Conservation (phyloP, 2,797 vertebrate species). For the Threskiornis aethiopicus region DNA sequence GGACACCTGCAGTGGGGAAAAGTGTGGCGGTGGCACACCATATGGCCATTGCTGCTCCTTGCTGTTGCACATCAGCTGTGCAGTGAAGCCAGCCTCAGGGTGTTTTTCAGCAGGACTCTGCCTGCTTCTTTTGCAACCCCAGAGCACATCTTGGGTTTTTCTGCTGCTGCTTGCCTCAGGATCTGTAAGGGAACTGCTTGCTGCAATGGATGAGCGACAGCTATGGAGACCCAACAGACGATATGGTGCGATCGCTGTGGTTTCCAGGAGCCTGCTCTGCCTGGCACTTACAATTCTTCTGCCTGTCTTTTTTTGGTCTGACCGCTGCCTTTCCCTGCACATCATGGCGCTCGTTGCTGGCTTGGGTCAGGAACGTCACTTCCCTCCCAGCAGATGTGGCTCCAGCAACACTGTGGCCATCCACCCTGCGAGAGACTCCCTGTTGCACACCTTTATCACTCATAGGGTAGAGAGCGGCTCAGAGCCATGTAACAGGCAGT, state of each 20-base stretch:
- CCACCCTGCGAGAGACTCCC: background rate
- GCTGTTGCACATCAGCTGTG: background rate
- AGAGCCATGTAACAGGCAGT: background rate
- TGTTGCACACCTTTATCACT: background rate
- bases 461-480: background rate
- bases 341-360: fast-evolving
- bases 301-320: background rate
- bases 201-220: background rate
- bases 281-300: background rate
- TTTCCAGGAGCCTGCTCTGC: background rate
- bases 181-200: conserved; percentile 22
- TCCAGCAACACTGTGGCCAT: fast-evolving
- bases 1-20: background rate
- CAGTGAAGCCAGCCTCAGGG: background rate
- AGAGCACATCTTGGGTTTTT: background rate
- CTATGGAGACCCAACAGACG: fast-evolving
- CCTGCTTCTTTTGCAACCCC: background rate
- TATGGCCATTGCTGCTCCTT: background rate
- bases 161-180: background rate
- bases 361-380: background rate
- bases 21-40: background rate
- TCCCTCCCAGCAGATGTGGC: background rate
- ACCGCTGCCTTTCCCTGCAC: background rate
- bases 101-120: background rate
- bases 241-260: fast-evolving